These are phyloP conservation scores for Deilephila elpenor DNA, from an alignment of 2,888 invertebrate species.

Conservation along the genomic window DNA sequence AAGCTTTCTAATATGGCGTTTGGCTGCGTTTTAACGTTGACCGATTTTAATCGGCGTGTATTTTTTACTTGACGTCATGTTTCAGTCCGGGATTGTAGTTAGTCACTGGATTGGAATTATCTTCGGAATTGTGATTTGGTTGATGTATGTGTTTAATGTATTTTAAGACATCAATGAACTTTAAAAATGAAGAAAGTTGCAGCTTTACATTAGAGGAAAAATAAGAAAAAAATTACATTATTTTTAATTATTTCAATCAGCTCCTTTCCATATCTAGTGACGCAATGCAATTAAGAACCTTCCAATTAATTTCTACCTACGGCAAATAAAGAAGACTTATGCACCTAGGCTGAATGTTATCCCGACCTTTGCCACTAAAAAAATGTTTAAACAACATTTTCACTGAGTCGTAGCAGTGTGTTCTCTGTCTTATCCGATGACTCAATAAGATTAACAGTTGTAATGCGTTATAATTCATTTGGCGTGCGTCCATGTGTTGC, in stretches of 20 bases:
- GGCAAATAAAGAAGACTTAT: too few species aligned
- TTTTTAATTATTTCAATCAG: too few species aligned
- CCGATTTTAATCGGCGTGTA: constrained; percentile 45
- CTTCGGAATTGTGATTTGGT: neutral
- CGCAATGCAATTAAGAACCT: too few species aligned
- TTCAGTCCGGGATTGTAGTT: neutral
- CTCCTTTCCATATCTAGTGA: too few species aligned
- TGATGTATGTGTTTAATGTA: neutral
- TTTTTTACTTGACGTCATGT: constrained; percentile 24
- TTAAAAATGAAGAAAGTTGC: neutral
- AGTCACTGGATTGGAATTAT: constrained; percentile 12
- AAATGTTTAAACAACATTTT: too few species aligned
- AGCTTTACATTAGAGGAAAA: neutral
- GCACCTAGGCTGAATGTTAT: too few species aligned
- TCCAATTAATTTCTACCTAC: too few species aligned
- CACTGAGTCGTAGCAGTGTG: too few species aligned
- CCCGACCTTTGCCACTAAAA: too few species aligned
- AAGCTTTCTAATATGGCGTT: constrained; percentile 62
- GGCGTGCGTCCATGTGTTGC: constrained; percentile 14
- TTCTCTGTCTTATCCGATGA: neutral
- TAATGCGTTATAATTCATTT: constrained; percentile 15
- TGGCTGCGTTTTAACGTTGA: constrained; percentile 51
- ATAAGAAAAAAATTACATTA: too few species aligned
- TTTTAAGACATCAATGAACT: neutral
- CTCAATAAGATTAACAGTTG: constrained; percentile 1